phyloP scores from a whole-genome alignment of 1,140 invertebrate species.

The Melanaphis sacchari region DNA sequence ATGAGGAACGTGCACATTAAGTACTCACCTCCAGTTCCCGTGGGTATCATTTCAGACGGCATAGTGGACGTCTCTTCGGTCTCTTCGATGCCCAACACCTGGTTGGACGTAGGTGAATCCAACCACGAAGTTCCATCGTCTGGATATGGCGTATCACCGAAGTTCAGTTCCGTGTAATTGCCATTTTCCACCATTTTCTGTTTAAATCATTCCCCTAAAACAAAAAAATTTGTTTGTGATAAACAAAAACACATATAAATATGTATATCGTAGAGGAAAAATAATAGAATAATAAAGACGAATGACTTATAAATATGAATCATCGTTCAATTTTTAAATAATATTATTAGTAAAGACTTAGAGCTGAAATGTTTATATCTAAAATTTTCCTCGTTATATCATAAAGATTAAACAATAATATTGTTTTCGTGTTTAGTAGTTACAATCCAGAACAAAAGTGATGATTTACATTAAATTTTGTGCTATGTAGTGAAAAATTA shows the following conservation, averaged over 20 bases:
- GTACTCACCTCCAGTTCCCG: slow-evolving; percentile 39
- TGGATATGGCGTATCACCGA: slow-evolving; percentile 31
- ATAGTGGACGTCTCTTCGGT: slow-evolving; percentile 30
- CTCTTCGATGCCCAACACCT: slow-evolving; percentile 38
- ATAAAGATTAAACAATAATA: background rate
- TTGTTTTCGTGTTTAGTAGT: background rate
- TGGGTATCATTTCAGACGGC: slow-evolving; percentile 46
- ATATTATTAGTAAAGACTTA: background rate
- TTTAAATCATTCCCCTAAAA: slow-evolving; percentile 34
- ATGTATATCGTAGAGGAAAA: too few species aligned
- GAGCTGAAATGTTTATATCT: background rate
- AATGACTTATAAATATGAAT: background rate
- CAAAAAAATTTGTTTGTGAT: background rate
- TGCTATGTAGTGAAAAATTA: background rate
- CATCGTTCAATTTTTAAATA: background rate
- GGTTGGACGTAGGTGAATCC: slow-evolving; percentile 45
- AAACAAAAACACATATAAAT: too few species aligned
- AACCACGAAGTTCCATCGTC: slow-evolving; percentile 33
- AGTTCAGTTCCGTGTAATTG: slow-evolving; percentile 15
- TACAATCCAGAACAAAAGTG: background rate
- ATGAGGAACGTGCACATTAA: background rate
- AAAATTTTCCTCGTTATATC: background rate
- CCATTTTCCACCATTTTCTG: slow-evolving; percentile 47
- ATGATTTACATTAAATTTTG: background rate
- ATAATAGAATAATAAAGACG: background rate